Evolutionary conservation across 2,113 vertebrate species (phyloP), one percentile per base, ranked within the genome.

Genomic region (Mandrillus leucophaeus): DNA sequence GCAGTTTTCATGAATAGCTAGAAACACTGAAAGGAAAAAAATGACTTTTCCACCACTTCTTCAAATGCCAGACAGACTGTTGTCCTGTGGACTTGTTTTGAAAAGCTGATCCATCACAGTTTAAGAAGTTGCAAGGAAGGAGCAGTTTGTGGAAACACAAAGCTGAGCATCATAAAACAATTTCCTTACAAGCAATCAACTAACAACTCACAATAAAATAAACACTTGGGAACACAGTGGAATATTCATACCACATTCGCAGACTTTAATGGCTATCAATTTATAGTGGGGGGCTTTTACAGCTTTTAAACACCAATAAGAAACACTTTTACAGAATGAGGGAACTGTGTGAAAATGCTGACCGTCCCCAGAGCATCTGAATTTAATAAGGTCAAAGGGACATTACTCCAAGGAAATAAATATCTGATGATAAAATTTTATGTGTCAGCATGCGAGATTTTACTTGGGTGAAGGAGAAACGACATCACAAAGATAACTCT

Each of bases 301-400:
- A 38, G 75, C 30, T 57, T 92, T 89, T 78, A 88, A 90, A 92
- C 35, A 61, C 35, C 45, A 86, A 35, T 83, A 25, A 68, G 25
- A 82, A 84, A 61, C 12, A 17, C 16, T 48, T 88, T 20, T 13
- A 80, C 12, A 35, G 75, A 83, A 84, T 0, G 57, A 64, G 82
- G 35, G 73, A 64, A 88, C 1, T 1, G 13, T 70, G 14, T 76
- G 23, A 68, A 87, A 93, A 68, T 2, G 38, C 40, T 92, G 79
- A 70, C 59, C 50, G 50, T 32, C 78, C 68, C 43, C 79, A 32
- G 38, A 83, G n/a, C 8, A 30, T 50, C 14, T 61, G 52, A 66
- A 92, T 83, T 52, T 43, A 86, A 52, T n/a, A 68, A 89, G 72
- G 73, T 89, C 88, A 91, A 59, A 87, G 48, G 76, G 61, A 94